Conservation (phyloP, 2,797 vertebrate genomes). For the Pipistrellus nathusii region DNA sequence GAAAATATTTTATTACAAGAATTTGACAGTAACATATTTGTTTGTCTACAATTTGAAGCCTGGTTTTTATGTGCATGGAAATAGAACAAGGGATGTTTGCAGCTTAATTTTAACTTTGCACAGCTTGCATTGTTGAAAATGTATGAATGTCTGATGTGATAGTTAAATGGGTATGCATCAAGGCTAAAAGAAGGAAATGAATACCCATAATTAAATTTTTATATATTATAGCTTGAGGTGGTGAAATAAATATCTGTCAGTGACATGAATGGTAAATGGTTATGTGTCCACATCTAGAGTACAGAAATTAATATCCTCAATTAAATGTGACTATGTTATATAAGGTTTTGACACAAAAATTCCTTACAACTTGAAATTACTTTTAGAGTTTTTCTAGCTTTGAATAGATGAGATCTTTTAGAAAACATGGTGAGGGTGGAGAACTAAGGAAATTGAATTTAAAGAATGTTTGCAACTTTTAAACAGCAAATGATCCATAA, state of each 20-base stretch:
- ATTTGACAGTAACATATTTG: constrained; percentile 8
- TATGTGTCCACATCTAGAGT: constrained; percentile 48
- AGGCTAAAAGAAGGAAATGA: constrained; percentile 72
- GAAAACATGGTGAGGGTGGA: background rate
- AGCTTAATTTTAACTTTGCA: constrained; percentile 66
- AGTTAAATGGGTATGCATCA: constrained; percentile 66
- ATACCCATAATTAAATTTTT: constrained; percentile 75
- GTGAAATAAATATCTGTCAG: constrained; percentile 80
- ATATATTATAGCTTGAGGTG: constrained; percentile 61
- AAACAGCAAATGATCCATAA: constrained; percentile 10
- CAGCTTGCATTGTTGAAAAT: constrained; percentile 47
- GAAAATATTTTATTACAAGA: constrained; percentile 14
- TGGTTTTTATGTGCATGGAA: background rate
- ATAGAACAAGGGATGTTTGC: constrained; percentile 12
- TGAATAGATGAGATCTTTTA: background rate
- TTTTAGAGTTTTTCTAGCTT: constrained; percentile 13
- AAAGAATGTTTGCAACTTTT: constrained; percentile 17
- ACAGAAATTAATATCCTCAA: constrained; percentile 75
- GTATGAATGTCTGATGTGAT: constrained; percentile 51
- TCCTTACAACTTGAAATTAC: background rate
- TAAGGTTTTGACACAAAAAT: constrained; percentile 58
- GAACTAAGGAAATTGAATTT: background rate
- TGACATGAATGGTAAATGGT: constrained; percentile 70
- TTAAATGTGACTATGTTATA: constrained; percentile 69
- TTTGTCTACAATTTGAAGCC: background rate